Percentiles rank a stretch among this genome's conserved stretches.
Conservation (phyloP, 1,140 invertebrate species). For the Ceratina australensis region DNA sequence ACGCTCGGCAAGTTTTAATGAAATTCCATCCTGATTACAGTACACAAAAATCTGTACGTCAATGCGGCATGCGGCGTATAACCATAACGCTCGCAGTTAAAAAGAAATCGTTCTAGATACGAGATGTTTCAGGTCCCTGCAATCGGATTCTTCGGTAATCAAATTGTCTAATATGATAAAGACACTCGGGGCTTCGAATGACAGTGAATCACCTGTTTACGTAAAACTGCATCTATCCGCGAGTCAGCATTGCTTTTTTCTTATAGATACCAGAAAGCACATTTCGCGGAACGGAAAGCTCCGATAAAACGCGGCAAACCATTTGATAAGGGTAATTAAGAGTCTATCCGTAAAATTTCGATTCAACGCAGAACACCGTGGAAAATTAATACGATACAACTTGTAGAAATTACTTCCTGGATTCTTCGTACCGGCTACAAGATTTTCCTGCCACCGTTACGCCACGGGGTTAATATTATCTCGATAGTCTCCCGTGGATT, state of each 20-base stretch:
- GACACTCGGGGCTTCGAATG: neutral
- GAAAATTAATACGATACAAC: neutral
- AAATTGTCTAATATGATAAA: conserved; percentile 35
- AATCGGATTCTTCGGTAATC: conserved; percentile 17
- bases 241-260: neutral
- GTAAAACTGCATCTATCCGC: neutral
- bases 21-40: conserved; percentile 1
- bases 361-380: neutral
- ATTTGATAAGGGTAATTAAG: neutral
- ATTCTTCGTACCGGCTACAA: neutral
- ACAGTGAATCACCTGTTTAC: conserved; percentile 1
- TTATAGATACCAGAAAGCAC: no score
- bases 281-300: no score
- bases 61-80: no score
- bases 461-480: conserved; percentile 32
- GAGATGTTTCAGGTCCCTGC: neutral
- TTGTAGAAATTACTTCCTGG: neutral
- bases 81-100: neutral
- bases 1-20: conserved; percentile 12
- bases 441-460: neutral
- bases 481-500: conserved; percentile 16
- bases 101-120: neutral
- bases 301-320: neutral
- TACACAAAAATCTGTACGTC: no score
- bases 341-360: neutral